Base-by-base conservation (phyloP, 2,113 vertebrate genomes). In the Sturnus vulgaris region DNA sequence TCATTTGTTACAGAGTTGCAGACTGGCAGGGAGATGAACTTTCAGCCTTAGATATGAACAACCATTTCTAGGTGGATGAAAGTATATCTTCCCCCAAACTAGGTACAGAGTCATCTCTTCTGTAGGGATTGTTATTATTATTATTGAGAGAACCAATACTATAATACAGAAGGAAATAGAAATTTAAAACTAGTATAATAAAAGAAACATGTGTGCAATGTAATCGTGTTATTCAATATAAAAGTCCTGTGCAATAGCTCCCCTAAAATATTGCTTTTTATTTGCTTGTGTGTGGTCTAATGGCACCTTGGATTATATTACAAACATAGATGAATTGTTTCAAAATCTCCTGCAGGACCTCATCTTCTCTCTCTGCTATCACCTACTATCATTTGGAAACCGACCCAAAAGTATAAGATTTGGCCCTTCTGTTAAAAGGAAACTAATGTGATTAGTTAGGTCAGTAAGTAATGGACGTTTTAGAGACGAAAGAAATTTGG, bases 211-310 rank as follows among this genome's bases (percentile, higher is more conserved):
- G 60, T 92, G 94, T 83, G 40, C 0, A 0, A 78, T 71, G 14
- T 70, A 90, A 87, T 8, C 3, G 1, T 68, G 72, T 56, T 90
- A 71, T 86, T 93, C 64, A 81, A n/a, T 83, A 83, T 68, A 86
- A 94, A 95, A 93, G 35, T 57, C 40, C 44, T 71, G 28, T 77
- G 86, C 60, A 75, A 75, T 42, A 92, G 15, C 12, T 94, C 37
- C 56, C 23, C 28, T 53, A 83, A 77, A 78, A 53, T 72, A 66
- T 24, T 91, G 59, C 3, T 83, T 81, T 75, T 95, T 93, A 96
- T 95, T 90, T 95, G 65, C 37, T 71, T 78, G 69, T 88, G 85
- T 85, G 94, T 95, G 93, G 90, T 93, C 94, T 83, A 92, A 49
- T 7, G 1, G 64, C 42, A 73, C 27, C 63, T 92, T 64, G 79